A percentile compares a stretch with the other conserved stretches of the same genome.
These are phyloP conservation scores for Cheilosia vulpina DNA, from an alignment of 2,888 invertebrate genomes.

Conservation along the genomic window DNA sequence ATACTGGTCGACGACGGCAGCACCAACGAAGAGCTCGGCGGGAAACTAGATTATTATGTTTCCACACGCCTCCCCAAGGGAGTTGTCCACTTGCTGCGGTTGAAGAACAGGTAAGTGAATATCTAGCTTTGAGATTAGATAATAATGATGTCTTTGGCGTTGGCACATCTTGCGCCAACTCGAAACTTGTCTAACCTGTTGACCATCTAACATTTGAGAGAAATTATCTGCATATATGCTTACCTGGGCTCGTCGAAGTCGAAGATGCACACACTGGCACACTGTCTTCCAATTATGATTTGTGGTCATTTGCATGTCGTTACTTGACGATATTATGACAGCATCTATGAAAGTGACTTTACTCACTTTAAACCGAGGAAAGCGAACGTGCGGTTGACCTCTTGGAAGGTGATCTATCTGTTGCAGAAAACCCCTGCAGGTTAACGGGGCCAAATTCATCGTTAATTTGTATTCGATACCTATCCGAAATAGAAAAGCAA, in stretches of 20 bases:
- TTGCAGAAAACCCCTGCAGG: background rate
- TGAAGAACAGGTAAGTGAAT: slow-evolving; percentile 86
- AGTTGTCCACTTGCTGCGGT: slow-evolving; percentile 89
- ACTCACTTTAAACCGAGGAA: slow-evolving; percentile 22
- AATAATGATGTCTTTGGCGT: slow-evolving; percentile 32
- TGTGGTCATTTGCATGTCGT: slow-evolving; percentile 20
- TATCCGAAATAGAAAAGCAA: slow-evolving; percentile 8
- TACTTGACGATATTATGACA: slow-evolving; percentile 17
- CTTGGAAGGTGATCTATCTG: background rate
- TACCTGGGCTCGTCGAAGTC: slow-evolving; percentile 3
- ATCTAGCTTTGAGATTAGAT: slow-evolving; percentile 47
- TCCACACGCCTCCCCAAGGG: slow-evolving; percentile 88
- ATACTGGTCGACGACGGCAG: slow-evolving; percentile 98
- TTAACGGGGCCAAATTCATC: background rate
- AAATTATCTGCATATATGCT: slow-evolving; percentile 35
- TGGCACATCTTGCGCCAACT: slow-evolving; percentile 34
- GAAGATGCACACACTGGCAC: slow-evolving; percentile 27
- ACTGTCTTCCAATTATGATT: slow-evolving; percentile 27
- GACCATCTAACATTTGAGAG: slow-evolving; percentile 61
- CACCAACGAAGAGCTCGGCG: slow-evolving; percentile 89
- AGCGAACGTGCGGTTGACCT: slow-evolving; percentile 51
- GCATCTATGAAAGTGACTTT: background rate
- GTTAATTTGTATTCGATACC: slow-evolving; percentile 26
- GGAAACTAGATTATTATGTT: slow-evolving; percentile 91
- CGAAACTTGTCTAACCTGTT: slow-evolving; percentile 69